Evolutionary conservation across 2,888 invertebrate genomes (phyloP), one percentile per base, ranked within the genome.

Genomic region (Sphaeridia pumilis): DNA sequence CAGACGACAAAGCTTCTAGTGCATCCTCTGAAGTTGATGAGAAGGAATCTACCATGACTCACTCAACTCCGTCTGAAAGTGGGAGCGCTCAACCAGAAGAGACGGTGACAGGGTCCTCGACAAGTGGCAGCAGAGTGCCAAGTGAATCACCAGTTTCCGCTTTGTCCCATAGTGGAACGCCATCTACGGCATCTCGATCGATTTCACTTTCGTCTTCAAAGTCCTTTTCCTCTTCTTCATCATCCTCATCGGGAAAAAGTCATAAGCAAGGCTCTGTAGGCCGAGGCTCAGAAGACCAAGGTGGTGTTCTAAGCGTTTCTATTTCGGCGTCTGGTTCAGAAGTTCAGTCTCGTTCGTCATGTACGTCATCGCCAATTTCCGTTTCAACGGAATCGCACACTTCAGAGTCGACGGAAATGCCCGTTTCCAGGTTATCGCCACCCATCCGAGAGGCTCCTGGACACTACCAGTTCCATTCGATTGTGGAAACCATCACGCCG

Each of bases 331-430:
- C 54, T 31, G 58, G 57, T 43, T 57, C 60, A 52, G 63, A 59
- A 52, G 55, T 57, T 48, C 58, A 58, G 42, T 61, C 61, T 28
- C 58, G 63, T 43, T 64, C 63, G 31, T 62, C 61, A 25, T 53
- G 59, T 43, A 60, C 61, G 45, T 62, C 61, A 17, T 64, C 64
- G 38, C 64, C 64, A 45, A 58, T 64, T 50, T 64, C 64, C 35
- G 59, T 64, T 54, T 64, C 64, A 14, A 61, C 58, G 26, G 64
- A 62, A 53, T 60, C 60, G 31, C 58, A 61, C 42, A 61, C 59
- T n/a, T 64, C 64, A 46, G 64, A 64, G 48, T 64, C 64, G 27
- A 64, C 64, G 36, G 64, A 64, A 55, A 56, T 64, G 43, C 61
- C 59, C 56, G 58, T 64, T 55, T 62, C 64, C 38, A 43, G 64